Base-by-base conservation (phyloP, 2,888 invertebrate genomes). In the Dendrolimus houi region DNA sequence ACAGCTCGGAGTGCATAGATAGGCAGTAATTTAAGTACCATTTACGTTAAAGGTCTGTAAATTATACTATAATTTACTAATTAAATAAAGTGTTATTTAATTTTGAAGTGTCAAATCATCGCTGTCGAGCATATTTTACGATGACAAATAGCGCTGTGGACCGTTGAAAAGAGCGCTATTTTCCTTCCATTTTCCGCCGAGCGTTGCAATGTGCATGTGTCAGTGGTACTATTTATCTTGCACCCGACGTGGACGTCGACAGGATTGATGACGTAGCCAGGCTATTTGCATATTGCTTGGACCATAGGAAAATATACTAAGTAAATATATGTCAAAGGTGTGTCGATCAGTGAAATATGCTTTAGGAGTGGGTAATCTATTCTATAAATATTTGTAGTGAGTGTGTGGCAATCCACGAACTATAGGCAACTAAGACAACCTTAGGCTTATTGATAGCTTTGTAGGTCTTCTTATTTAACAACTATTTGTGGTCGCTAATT, bases 141-240 rank as follows among this genome's bases (percentile, higher is more conserved):
- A 10, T 47, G 47, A 47, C 9, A 47, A 47, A 47, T 47, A 47
- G 47, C 47, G 47, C 7, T 12, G 29, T 29, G 29, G 29, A 29
- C 3, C 29, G 29, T 29, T 29, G 29, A 29, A 29, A 29, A 8
- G 47, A 47, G 52, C 52, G 29, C 54, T 52, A 59, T 55, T 59
- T 56, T 61, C 55, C 55, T 59, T 57, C 57, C 42, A 60, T 66
- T 59, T 59, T 55, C 61, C 65, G 59, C 47, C 56, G 60, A 58
- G 58, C 56, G 56, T 60, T 65, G 71, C 74, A 75, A 65, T 65
- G 71, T 75, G 74, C 73, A 72, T 70, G 70, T 72, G 76, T 72
- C 74, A 65, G 60, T 60, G 62, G 59, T 67, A 71, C 78, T 76
- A 83, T 85, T 81, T 73, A 83, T 85, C 84, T 83, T 84, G 73